phyloP scores from a whole-genome alignment of 2,797 vertebrate species.

The Urophycis tenuis region DNA sequence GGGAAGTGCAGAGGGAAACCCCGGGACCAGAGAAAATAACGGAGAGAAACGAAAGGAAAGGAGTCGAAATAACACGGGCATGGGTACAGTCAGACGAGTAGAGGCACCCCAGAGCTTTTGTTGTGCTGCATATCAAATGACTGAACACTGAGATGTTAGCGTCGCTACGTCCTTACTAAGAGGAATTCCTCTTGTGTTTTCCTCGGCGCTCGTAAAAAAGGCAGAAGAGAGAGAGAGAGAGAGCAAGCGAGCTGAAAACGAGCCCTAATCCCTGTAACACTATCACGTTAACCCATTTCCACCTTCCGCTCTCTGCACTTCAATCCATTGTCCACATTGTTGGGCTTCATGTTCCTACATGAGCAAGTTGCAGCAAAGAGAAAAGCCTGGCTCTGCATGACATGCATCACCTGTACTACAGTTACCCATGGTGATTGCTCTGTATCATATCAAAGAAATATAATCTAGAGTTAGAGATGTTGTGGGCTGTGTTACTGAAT shows the following conservation, averaged over 20 bases:
- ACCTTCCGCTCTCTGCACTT: conserved; percentile 12
- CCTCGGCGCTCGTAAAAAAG: background rate
- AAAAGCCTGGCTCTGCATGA: background rate
- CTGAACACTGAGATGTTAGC: background rate
- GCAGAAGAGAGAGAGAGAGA: background rate
- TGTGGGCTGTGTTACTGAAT: background rate
- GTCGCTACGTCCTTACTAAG: background rate
- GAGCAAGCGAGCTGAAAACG: background rate
- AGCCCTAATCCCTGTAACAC: conserved; percentile 18
- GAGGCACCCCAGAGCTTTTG: background rate
- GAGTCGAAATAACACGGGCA: background rate
- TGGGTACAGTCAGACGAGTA: background rate
- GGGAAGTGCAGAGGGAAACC: background rate
- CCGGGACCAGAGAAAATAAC: background rate
- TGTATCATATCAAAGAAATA: background rate
- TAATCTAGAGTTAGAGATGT: too few species aligned
- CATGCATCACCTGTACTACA: background rate
- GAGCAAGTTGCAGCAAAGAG: background rate
- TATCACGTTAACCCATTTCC: conserved; percentile 30
- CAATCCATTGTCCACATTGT: conserved; percentile 10
- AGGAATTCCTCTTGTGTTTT: background rate
- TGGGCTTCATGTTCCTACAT: background rate
- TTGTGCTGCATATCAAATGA: background rate
- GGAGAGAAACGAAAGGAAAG: background rate
- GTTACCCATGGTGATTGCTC: background rate